Percentiles rank a stretch among this genome's conserved stretches.
Evolutionary conservation across 2,113 vertebrate species (phyloP).

Genomic region (Nerophis lumbriciformis): DNA sequence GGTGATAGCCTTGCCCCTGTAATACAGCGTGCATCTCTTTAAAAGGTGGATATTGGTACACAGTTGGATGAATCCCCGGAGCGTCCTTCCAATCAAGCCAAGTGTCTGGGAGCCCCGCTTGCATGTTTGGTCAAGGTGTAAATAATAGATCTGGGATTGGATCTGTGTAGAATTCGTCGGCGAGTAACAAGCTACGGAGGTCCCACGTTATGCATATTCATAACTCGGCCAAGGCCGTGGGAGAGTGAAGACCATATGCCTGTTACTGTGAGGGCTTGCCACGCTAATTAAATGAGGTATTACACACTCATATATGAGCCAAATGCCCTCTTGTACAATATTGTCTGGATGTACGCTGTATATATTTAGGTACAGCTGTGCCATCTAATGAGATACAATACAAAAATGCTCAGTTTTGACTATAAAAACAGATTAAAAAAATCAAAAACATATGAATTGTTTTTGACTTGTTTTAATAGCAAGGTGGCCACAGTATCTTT

Average conservation of each 20-base stretch:
- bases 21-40: too few species aligned
- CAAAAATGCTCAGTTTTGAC: not conserved
- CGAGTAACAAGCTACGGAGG: slow-evolving; percentile 71
- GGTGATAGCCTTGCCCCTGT: too few species aligned
- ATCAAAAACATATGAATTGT: not conserved
- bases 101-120: slow-evolving; percentile 73
- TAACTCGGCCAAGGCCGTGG: slow-evolving; percentile 68
- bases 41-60: not conserved
- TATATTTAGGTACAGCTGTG: not conserved
- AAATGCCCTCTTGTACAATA: slow-evolving; percentile 2
- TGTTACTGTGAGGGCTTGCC: slow-evolving; percentile 67
- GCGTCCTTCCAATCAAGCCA: slow-evolving; percentile 71
- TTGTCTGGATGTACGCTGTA: not conserved
- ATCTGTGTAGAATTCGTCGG: slow-evolving; percentile 74
- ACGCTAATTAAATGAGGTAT: slow-evolving; percentile 75
- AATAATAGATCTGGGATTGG: slow-evolving; percentile 81
- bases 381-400: not conserved
- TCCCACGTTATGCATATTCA: slow-evolving; percentile 77
- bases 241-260: slow-evolving; percentile 69
- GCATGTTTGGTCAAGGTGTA: slow-evolving; percentile 79
- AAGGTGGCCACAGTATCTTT: slow-evolving; percentile 8
- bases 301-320: slow-evolving; percentile 58
- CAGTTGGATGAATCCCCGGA: slow-evolving; percentile 57
- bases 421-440: not conserved
- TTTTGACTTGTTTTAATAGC: not conserved